Conservation (phyloP, 2,888 invertebrate genomes). For the Adelognathus sp. region DNA sequence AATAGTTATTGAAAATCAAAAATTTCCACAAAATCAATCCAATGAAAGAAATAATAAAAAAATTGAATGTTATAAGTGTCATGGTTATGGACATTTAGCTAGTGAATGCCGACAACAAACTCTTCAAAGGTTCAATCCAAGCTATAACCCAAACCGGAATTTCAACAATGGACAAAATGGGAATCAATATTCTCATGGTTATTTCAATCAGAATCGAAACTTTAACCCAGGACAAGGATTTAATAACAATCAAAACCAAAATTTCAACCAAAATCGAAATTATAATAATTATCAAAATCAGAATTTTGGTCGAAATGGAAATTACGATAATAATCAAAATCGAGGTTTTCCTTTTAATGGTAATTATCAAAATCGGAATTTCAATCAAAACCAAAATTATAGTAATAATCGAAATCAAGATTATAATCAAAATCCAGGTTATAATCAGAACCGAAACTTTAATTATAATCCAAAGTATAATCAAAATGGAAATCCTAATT, state of each 20-base stretch:
- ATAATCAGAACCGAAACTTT: neutral
- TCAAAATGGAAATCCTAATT: neutral
- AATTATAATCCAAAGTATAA: neutral
- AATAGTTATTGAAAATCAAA: no score
- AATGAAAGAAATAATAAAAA: no score
- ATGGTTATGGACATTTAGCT: no score
- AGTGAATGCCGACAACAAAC: no score
- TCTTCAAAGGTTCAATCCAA: no score
- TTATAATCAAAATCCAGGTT: neutral
- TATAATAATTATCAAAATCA: neutral
- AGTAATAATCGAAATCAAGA: neutral
- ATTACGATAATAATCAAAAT: neutral
- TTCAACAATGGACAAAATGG: neutral
- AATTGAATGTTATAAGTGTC: no score
- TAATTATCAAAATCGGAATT: neutral
- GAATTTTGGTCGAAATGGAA: neutral
- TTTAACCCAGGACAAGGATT: neutral
- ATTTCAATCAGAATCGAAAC: neutral
- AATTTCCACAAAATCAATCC: no score
- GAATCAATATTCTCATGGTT: no score
- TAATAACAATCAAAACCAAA: neutral
- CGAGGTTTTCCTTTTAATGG: neutral
- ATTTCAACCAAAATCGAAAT: neutral
- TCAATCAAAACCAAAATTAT: neutral
- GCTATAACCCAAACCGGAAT: no score